Evolutionary conservation across 2,797 vertebrate genomes (phyloP).

Genomic region (Gymnothorax reevesii): DNA sequence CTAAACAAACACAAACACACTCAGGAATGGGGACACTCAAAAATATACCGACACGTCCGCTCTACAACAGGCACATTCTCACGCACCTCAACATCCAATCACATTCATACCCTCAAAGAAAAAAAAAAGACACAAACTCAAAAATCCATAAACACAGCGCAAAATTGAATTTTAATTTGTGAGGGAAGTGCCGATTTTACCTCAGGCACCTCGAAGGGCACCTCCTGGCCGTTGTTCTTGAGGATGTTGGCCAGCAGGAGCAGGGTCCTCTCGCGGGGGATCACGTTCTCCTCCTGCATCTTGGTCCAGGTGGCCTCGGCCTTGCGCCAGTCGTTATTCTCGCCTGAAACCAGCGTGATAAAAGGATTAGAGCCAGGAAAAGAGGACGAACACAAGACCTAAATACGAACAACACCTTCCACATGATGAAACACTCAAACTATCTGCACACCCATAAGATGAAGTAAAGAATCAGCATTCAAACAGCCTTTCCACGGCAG

Average conservation of each 20-base stretch:
- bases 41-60: background rate
- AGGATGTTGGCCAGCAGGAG: constrained; percentile 79
- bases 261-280: constrained; percentile 84
- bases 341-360: constrained; percentile 67
- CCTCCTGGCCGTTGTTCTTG: constrained; percentile 75
- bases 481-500: background rate
- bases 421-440: constrained; percentile 3
- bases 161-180: background rate
- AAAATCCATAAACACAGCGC: background rate
- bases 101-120: background rate
- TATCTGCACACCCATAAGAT: background rate
- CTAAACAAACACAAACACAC: background rate
- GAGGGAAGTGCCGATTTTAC: constrained; percentile 63
- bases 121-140: background rate
- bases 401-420: constrained; percentile 13
- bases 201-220: constrained; percentile 86
- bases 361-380: background rate
- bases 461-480: background rate
- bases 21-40: background rate
- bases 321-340: constrained; percentile 77
- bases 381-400: constrained; percentile 23
- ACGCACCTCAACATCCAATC: background rate
- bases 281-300: constrained; percentile 93
- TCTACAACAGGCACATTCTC: background rate
- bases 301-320: constrained; percentile 87